Conservation (phyloP, 2,888 invertebrate species). For the Stratiomys singularior region DNA sequence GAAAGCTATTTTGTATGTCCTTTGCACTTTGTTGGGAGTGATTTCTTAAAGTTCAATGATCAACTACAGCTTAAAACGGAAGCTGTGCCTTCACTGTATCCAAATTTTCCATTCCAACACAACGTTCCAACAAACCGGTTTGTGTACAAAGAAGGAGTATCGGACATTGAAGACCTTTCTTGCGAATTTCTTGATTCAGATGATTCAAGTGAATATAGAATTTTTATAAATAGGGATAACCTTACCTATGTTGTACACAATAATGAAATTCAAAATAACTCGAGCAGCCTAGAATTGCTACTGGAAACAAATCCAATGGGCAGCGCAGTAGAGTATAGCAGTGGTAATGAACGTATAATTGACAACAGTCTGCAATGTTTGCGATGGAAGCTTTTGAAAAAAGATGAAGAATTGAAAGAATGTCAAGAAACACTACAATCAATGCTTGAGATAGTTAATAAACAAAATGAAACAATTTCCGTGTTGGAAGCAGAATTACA, state of each 20-base stretch:
- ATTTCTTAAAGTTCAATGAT: neutral
- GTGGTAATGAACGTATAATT: neutral
- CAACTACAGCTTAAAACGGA: neutral
- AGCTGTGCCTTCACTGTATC: constrained; percentile 14
- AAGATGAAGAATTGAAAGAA: neutral
- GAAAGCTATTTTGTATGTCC: neutral
- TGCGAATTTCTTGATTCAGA: neutral
- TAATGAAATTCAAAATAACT: too few species aligned
- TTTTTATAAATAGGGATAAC: neutral
- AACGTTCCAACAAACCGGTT: neutral
- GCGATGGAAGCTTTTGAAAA: neutral
- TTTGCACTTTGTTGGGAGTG: neutral
- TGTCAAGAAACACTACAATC: neutral
- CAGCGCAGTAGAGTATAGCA: too few species aligned
- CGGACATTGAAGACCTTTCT: neutral
- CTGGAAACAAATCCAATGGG: too few species aligned
- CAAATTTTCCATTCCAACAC: neutral
- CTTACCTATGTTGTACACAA: too few species aligned
- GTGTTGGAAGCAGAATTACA: neutral
- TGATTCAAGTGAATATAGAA: neutral
- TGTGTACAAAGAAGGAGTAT: neutral
- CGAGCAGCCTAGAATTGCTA: too few species aligned
- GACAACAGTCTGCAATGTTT: neutral
- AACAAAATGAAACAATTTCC: neutral
- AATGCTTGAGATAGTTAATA: constrained; percentile 15